These are phyloP conservation scores for Corythornis madagascariensis DNA, from an alignment of 2,113 vertebrate genomes.

Conservation along the genomic window DNA sequence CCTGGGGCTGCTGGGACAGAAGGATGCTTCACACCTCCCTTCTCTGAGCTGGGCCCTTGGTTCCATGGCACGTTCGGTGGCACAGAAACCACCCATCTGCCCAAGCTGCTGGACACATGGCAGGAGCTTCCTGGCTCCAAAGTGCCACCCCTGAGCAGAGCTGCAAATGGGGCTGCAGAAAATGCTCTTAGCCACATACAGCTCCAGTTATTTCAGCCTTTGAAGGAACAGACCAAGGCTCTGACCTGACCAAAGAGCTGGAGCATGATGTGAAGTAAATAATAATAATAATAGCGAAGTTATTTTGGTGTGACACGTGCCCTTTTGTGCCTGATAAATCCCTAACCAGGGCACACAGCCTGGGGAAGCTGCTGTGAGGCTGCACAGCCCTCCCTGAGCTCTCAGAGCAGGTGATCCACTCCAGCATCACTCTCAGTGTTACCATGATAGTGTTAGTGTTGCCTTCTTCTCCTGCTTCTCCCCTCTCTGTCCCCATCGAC, in stretches of 20 bases:
- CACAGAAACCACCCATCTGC: background rate
- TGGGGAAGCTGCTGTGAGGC: background rate
- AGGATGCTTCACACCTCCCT: background rate
- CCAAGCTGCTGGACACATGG: background rate
- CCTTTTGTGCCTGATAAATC: conserved; percentile 7
- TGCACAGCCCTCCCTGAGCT: background rate
- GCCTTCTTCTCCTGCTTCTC: background rate
- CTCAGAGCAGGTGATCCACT: background rate
- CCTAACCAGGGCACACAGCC: background rate
- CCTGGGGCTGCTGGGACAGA: background rate
- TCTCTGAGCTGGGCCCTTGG: background rate
- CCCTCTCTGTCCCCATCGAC: conserved; percentile 5
- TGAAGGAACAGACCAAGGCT: background rate
- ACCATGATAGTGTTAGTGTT: conserved; percentile 19
- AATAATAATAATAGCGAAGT: background rate
- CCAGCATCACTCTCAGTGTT: background rate
- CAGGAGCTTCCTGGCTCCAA: background rate
- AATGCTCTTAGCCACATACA: rapidly evolving
- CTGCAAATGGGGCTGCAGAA: background rate
- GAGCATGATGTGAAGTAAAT: background rate
- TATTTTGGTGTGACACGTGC: background rate
- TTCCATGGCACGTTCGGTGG: background rate
- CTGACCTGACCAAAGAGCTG: background rate
- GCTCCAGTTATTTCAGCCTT: background rate
- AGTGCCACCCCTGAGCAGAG: background rate